Percentiles rank a stretch among this genome's conserved stretches.
Conservation (phyloP, 2,888 invertebrate genomes). For the Pherbina coryleti region DNA sequence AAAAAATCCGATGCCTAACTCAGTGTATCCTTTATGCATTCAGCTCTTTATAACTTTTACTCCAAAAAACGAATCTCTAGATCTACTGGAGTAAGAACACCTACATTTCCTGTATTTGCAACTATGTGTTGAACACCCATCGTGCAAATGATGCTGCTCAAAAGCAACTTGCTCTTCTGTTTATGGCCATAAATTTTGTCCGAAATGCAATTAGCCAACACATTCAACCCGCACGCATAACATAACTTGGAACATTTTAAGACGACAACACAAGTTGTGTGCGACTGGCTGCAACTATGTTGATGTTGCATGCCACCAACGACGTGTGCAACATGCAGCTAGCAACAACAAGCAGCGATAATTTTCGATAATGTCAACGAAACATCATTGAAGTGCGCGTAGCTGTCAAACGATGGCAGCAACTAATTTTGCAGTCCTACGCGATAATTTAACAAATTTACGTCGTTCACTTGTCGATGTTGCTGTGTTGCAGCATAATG, state of each 20-base stretch:
- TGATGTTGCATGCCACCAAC: neutral
- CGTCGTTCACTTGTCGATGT: neutral
- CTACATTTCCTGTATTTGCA: neutral
- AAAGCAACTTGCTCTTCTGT: neutral
- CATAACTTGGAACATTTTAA: neutral
- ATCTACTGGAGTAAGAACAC: neutral
- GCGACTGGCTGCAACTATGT: neutral
- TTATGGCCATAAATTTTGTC: neutral
- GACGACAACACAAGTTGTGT: neutral
- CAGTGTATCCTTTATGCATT: no score
- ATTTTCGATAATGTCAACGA: conserved; percentile 10
- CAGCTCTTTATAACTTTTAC: no score
- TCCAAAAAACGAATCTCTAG: no score
- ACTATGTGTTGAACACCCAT: neutral
- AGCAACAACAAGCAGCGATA: neutral
- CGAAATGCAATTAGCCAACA: neutral
- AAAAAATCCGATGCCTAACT: no score
- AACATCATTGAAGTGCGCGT: neutral
- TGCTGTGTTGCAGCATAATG: neutral
- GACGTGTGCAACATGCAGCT: neutral
- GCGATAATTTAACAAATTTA: conserved; percentile 21
- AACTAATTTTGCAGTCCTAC: neutral
- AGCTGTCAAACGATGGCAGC: neutral
- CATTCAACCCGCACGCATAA: neutral
- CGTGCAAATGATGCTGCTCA: no score